Percentiles rank a stretch among this genome's conserved stretches.
phyloP scores from a whole-genome alignment of 2,797 vertebrate species.

The Anabacerthia variegaticeps region DNA sequence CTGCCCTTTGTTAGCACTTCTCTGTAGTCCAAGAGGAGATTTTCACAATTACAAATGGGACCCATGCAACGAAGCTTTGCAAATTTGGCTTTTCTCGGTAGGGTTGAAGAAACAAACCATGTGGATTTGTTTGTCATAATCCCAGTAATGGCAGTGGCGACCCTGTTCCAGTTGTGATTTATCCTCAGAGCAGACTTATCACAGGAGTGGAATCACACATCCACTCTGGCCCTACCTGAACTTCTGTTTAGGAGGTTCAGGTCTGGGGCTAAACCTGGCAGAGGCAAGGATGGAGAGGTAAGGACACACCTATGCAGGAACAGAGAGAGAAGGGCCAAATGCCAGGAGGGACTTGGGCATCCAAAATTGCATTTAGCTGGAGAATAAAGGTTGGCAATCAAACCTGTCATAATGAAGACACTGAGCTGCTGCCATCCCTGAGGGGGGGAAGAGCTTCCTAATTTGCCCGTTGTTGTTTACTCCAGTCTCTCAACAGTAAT shows the following conservation, averaged over 20 bases:
- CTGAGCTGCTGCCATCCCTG: neutral
- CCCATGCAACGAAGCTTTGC: neutral
- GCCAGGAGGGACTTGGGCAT: neutral
- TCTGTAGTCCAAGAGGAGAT: neutral
- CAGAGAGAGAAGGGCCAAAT: neutral
- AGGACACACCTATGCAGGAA: neutral
- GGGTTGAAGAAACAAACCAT: rapidly evolving
- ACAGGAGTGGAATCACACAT: neutral
- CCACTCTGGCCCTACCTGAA: neutral
- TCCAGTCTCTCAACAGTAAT: neutral
- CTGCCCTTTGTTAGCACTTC: neutral
- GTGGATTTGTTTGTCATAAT: neutral
- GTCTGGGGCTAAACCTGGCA: neutral
- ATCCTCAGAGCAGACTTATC: neutral
- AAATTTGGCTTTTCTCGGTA: neutral
- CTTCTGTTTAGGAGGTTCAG: neutral
- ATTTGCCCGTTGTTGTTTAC: neutral
- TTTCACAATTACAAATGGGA: neutral
- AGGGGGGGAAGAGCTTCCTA: neutral
- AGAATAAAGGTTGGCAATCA: neutral
- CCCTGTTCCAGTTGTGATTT: neutral
- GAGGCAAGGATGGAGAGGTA: neutral
- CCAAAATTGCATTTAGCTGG: neutral
- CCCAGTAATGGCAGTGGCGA: neutral
- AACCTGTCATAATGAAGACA: neutral